A percentile compares a stretch with the other conserved stretches of the same genome.
Conservation (phyloP, 1,140 invertebrate species). For the Drosophila sp. region DNA sequence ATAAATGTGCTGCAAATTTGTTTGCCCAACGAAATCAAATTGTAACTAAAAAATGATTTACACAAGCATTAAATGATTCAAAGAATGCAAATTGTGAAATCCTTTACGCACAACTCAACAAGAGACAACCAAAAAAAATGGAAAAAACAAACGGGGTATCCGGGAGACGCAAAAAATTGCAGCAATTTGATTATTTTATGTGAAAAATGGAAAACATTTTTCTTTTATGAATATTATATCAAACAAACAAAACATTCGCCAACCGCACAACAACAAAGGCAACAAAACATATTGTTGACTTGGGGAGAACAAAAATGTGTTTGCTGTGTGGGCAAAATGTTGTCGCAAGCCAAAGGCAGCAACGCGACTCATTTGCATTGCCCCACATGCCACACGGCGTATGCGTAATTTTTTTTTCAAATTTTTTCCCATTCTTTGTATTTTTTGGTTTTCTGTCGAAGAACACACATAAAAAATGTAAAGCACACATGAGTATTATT, state of each 20-base stretch:
- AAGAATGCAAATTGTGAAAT: constrained; percentile 57
- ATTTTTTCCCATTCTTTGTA: constrained; percentile 2
- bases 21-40: constrained; percentile 33
- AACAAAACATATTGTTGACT: constrained; percentile 51
- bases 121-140: neutral
- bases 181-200: constrained; percentile 76
- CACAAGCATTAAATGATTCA: neutral
- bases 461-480: constrained; percentile 27
- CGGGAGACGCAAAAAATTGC: constrained; percentile 23
- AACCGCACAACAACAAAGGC: constrained; percentile 13
- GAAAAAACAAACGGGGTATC: neutral
- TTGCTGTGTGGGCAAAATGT: constrained; percentile 55
- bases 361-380: constrained; percentile 46
- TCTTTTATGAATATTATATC: constrained; percentile 74
- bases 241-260: constrained; percentile 50
- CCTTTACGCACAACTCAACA: constrained; percentile 18
- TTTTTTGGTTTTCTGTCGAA: neutral
- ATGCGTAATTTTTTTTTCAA: constrained; percentile 55
- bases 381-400: constrained; percentile 40
- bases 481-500: constrained; percentile 18
- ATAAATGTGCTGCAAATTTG: constrained; percentile 45
- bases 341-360: constrained; percentile 13
- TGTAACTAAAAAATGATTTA: constrained; percentile 10
- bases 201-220: constrained; percentile 63
- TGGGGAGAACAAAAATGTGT: constrained; percentile 60